phyloP scores from a whole-genome alignment of 1,140 invertebrate species.

The Drosophila eugracilis region DNA sequence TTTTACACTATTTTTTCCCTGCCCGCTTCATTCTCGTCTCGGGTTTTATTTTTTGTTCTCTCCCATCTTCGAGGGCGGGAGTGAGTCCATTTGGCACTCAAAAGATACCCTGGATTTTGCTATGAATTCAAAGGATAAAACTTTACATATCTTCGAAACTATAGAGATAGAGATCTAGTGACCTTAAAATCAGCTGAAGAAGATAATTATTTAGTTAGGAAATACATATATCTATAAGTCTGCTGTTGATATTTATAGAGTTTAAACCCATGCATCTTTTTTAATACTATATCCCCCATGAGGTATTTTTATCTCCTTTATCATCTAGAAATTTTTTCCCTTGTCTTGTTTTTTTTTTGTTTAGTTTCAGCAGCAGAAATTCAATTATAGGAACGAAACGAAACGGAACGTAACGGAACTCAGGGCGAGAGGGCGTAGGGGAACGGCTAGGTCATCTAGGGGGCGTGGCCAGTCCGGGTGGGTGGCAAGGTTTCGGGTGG shows the following conservation, averaged over 20 bases:
- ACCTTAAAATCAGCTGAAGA: too few species aligned
- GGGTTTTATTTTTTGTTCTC: conserved; percentile 2
- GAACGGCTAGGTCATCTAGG: conserved; percentile 41
- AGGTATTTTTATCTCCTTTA: conserved; percentile 9
- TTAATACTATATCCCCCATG: background rate
- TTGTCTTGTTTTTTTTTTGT: conserved; percentile 31
- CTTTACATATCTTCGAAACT: too few species aligned
- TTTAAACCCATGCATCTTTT: too few species aligned
- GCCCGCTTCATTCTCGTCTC: background rate
- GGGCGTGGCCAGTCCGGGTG: conserved; percentile 14
- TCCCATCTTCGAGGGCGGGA: conserved; percentile 1
- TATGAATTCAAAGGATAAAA: background rate
- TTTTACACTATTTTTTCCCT: conserved; percentile 72
- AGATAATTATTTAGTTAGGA: too few species aligned
- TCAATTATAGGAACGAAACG: conserved; percentile 66
- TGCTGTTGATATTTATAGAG: too few species aligned
- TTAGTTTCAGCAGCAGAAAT: conserved; percentile 55
- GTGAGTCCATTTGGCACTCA: conserved; percentile 28
- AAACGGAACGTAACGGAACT: conserved; percentile 30
- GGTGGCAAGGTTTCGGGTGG: background rate
- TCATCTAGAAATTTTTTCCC: conserved; percentile 1
- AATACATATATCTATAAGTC: too few species aligned
- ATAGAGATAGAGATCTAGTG: too few species aligned
- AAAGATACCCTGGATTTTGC: conserved; percentile 19
- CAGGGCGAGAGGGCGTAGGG: too few species aligned